Evolutionary conservation across 2,113 vertebrate species (phyloP), one percentile per base, ranked within the genome.

Genomic region (Ophiodon elongatus): DNA sequence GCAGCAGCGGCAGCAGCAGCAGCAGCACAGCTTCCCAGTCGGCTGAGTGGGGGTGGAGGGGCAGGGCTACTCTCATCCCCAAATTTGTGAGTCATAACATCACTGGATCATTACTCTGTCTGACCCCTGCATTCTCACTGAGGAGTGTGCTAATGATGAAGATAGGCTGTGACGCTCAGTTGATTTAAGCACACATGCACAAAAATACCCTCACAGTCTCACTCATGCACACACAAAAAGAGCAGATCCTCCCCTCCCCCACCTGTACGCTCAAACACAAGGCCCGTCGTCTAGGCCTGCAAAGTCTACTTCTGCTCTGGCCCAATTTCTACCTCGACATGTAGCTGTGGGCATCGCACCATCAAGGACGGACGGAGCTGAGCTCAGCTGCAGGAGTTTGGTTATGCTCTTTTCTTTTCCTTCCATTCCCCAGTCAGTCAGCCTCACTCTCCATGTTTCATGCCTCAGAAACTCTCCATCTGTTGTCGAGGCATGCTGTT

Each of bases 41-140:
- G 27, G 52, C 79, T 52, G 67, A 23, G 79, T 67, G 88, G 90
- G 84, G 86, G 85, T 43, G 83, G 83, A 83, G 90, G 73, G 74
- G 73, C 72, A 43, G 83, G 39, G 75, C 77, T 39, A 9, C 87
- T 87, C 83, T 87, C 79, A 84, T 86, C 84, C 77, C 88, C 68
- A 82, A 86, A 90, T 82, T 78, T 90, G 79, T 91, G 91, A 93
- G 85, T 92, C 89, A 92, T 84, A 85, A 84, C 83, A 81, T 82
- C 83, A 54, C 50, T 52, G 63, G 79, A 91, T 92, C 89, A 89
- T 94, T 88, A 91, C 89, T 91, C 91, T 82, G 87, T 83, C 92
- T 92, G 91, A 92, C 89, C 85, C 72, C 75, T 76, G 67, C 72
- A 35, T 92, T 89, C 82, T 88, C 72, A 68, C 74, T 78, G 79